Percentiles rank a stretch among this genome's conserved stretches.
phyloP scores from a whole-genome alignment of 2,113 vertebrate genomes.

The Nibea coibor region DNA sequence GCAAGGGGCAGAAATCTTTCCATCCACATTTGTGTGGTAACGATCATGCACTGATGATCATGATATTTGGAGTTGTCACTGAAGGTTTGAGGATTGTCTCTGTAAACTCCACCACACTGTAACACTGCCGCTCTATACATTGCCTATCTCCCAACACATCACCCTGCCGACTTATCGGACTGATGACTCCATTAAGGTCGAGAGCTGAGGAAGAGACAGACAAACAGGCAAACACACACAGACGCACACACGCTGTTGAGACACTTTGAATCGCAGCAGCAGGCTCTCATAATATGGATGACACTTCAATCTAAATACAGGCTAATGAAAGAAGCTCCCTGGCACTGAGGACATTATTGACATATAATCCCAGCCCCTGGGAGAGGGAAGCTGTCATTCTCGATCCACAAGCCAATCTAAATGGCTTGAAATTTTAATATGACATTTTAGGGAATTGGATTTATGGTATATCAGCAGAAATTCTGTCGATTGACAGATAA shows the following conservation, averaged over 20 bases:
- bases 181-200: conserved; percentile 25
- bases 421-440: conserved; percentile 72
- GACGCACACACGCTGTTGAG: conserved; percentile 12
- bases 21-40: not conserved
- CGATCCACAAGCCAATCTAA: conserved; percentile 63
- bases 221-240: conserved; percentile 19
- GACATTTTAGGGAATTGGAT: conserved; percentile 77
- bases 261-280: conserved; percentile 23
- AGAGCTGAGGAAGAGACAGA: conserved; percentile 11
- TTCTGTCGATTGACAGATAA: conserved; percentile 61
- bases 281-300: conserved; percentile 50
- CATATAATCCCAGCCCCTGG: conserved; percentile 68
- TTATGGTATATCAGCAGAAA: conserved; percentile 76
- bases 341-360: conserved; percentile 67
- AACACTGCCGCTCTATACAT: not conserved
- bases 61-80: not conserved
- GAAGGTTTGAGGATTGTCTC: not conserved
- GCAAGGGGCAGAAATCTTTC: too few species aligned
- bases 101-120: not conserved
- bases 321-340: conserved; percentile 69
- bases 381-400: conserved; percentile 55
- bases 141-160: conserved; percentile 14
- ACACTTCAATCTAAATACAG: conserved; percentile 71
- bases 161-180: conserved; percentile 24
- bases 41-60: not conserved